phyloP scores from a whole-genome alignment of 2,113 vertebrate genomes.

The Python bivittatus region DNA sequence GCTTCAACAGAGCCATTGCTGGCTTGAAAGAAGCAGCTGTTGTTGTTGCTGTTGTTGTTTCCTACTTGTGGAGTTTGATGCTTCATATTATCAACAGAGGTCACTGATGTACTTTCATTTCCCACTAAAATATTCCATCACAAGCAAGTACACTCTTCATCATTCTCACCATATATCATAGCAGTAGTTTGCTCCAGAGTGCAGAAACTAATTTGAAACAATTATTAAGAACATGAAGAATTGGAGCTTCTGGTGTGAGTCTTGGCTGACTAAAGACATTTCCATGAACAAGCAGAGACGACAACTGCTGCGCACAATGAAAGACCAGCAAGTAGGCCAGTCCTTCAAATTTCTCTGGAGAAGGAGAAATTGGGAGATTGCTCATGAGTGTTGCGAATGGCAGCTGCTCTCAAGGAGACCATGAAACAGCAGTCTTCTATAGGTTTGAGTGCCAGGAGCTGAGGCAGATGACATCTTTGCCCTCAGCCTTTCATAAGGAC shows the following conservation, averaged over 20 bases:
- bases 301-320: background rate
- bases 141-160: conserved; percentile 3
- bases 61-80: conserved; percentile 43
- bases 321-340: too few relatives aligned
- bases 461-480: too few relatives aligned
- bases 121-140: background rate
- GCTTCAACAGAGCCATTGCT: background rate
- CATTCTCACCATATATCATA: background rate
- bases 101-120: conserved; percentile 67
- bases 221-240: background rate
- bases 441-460: too few relatives aligned
- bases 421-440: too few relatives aligned
- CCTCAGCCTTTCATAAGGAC: too few relatives aligned
- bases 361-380: too few relatives aligned
- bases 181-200: background rate
- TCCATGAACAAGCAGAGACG: background rate
- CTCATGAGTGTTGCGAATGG: too few relatives aligned
- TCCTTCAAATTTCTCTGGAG: too few relatives aligned
- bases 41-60: background rate
- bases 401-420: too few relatives aligned
- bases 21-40: background rate
- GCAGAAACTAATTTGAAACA: background rate
- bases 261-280: background rate
- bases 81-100: conserved; percentile 75
- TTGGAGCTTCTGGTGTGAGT: background rate